These are phyloP conservation scores for Seira musarum DNA, from an alignment of 2,888 invertebrate species.

Conservation along the genomic window DNA sequence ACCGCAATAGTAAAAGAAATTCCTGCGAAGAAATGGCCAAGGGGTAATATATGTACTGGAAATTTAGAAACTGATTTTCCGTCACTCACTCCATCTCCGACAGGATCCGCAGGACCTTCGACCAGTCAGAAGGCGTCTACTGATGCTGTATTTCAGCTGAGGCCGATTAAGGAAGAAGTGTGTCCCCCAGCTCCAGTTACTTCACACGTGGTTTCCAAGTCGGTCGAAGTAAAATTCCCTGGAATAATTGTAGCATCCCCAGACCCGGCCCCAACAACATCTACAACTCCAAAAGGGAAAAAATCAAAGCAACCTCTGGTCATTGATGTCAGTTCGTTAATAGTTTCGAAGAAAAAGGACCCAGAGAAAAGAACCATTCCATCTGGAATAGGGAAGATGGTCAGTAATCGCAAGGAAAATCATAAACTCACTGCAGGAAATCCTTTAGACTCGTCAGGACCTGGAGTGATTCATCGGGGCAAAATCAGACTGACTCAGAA, in stretches of 20 bases:
- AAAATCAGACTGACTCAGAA: constrained; percentile 74
- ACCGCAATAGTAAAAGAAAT: background rate
- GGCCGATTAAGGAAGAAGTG: no score
- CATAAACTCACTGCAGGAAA: constrained; percentile 63
- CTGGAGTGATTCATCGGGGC: constrained; percentile 71
- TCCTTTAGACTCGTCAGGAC: constrained; percentile 65
- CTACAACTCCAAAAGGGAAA: constrained; percentile 39
- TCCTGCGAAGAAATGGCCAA: background rate
- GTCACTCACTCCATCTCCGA: background rate
- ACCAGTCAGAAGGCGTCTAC: no score
- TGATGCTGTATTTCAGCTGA: no score
- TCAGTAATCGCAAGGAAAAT: constrained; percentile 16
- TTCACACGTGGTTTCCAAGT: no score
- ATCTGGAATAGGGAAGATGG: constrained; percentile 5
- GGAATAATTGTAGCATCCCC: background rate
- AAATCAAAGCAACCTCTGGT: constrained; percentile 62
- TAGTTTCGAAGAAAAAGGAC: constrained; percentile 26
- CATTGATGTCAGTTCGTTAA: constrained; percentile 53
- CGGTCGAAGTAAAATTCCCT: no score
- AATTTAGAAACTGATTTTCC: background rate
- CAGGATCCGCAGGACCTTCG: background rate
- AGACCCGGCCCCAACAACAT: background rate
- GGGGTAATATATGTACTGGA: background rate
- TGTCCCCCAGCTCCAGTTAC: no score
- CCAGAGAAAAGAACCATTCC: background rate